phyloP scores from a whole-genome alignment of 2,888 invertebrate genomes.

The Heliconius charithonia region DNA sequence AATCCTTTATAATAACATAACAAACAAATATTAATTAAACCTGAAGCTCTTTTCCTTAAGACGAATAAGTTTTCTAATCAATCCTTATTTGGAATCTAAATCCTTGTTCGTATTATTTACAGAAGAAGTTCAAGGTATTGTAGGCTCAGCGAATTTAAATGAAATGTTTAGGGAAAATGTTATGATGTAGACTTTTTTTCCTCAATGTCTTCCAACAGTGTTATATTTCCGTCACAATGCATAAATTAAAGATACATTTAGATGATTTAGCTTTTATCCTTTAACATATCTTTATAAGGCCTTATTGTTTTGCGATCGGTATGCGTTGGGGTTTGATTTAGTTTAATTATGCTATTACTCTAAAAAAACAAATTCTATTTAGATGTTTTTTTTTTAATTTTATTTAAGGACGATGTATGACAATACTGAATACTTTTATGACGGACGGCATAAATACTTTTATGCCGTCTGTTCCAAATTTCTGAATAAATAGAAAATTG shows the following conservation, averaged over 20 bases:
- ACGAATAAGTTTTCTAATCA: slow-evolving; percentile 17
- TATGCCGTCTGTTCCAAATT: too few relatives aligned
- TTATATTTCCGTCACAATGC: background rate
- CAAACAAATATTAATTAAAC: background rate
- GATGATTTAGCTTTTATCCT: too few relatives aligned
- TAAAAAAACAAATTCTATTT: too few relatives aligned
- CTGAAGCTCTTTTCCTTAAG: background rate
- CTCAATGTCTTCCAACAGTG: background rate
- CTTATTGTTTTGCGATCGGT: too few relatives aligned
- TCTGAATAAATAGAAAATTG: too few relatives aligned
- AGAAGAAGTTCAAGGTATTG: slow-evolving; percentile 8
- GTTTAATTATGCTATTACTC: too few relatives aligned
- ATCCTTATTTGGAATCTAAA: slow-evolving; percentile 21
- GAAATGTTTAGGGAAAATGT: slow-evolving; percentile 10
- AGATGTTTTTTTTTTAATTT: too few relatives aligned
- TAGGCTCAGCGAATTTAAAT: slow-evolving; percentile 6
- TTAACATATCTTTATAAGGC: too few relatives aligned
- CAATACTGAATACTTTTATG: too few relatives aligned
- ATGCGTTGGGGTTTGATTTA: too few relatives aligned
- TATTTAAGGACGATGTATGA: too few relatives aligned
- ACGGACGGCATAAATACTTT: too few relatives aligned
- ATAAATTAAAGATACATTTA: slow-evolving; percentile 4
- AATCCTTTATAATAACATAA: background rate
- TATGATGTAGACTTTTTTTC: background rate
- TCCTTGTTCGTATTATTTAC: slow-evolving; percentile 4